These are phyloP conservation scores for Latheticus oryzae DNA, from an alignment of 2,888 invertebrate genomes.

Conservation along the genomic window DNA sequence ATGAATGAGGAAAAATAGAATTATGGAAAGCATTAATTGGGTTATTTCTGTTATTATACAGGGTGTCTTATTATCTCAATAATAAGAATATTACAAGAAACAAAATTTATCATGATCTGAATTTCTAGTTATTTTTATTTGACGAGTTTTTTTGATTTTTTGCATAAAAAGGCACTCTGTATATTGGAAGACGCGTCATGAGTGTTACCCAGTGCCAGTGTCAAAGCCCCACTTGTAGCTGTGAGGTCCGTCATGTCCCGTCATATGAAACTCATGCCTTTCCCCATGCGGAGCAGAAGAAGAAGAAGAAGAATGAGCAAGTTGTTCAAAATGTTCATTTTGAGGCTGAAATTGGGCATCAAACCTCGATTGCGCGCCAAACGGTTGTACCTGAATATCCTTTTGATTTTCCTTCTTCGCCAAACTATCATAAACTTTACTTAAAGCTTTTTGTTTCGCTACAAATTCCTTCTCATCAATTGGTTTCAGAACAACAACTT, in stretches of 20 bases:
- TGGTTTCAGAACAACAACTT: conserved; percentile 65
- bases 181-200: neutral
- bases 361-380: too few species aligned
- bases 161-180: neutral
- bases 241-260: conserved; percentile 84
- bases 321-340: conserved; percentile 27
- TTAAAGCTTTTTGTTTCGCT: conserved; percentile 58
- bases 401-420: conserved; percentile 69
- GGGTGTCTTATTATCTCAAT: neutral
- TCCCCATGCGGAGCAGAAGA: conserved; percentile 59
- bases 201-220: conserved; percentile 81
- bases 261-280: conserved; percentile 81
- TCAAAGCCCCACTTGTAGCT: conserved; percentile 88
- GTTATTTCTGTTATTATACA: too few species aligned
- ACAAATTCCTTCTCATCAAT: conserved; percentile 62
- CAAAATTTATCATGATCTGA: too few species aligned
- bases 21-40: too few species aligned
- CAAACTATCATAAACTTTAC: conserved; percentile 62
- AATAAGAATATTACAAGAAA: too few species aligned
- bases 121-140: neutral
- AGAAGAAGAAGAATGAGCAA: conserved; percentile 24
- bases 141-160: neutral
- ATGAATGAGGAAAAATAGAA: too few species aligned
- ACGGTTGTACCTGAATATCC: conserved; percentile 60
- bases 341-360: too few species aligned